Base-by-base conservation (phyloP, 2,113 vertebrate species). In the Pipra filicauda region DNA sequence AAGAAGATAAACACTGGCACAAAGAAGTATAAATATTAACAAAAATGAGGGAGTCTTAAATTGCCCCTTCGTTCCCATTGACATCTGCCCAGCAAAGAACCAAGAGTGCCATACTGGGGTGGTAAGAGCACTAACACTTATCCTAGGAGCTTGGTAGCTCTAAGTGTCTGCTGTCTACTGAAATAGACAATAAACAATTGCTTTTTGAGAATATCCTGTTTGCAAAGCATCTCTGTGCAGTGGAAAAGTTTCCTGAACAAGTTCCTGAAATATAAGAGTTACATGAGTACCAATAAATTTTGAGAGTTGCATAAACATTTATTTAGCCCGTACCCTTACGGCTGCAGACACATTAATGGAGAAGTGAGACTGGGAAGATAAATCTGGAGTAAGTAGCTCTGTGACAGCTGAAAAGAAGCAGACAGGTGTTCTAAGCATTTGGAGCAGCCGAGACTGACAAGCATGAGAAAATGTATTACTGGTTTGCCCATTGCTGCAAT, bases 351-450 rank as follows among this genome's bases (percentile, higher is more conserved):
- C 15, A 27, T 37, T 49, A 85, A 59, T 21, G 37, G 17, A 91
- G 57, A 82, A 61, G 52, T 67, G 46, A 78, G 64, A 17, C 15
- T 88, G 54, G 41, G 37, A 79, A 94, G 74, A 94, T 93, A 94
- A 95, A 97, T 91, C 75, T 91, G 85, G 73, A 96, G 49, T 89
- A 94, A 91, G 74, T n/a, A 88, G 71, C 49, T 90, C 62, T 44
- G 24, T 91, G 88, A 69, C 5, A 4, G 62, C 44, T 93, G 94
- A 95, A 59, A 90, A 91, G 82, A 69, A 91, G 64, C 64, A 79
- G 71, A 41, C 92, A 94, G 92, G 94, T 97, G 95, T 41, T 76
- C 19, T 74, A 78, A 85, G 35, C 10, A 61, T 65, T 85, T 90
- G 71, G 85, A 88, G 61, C 35, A 89, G 33, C 43, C 1, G 0